phyloP scores from a whole-genome alignment of 2,888 invertebrate genomes.

The Odontocerum albicorne region DNA sequence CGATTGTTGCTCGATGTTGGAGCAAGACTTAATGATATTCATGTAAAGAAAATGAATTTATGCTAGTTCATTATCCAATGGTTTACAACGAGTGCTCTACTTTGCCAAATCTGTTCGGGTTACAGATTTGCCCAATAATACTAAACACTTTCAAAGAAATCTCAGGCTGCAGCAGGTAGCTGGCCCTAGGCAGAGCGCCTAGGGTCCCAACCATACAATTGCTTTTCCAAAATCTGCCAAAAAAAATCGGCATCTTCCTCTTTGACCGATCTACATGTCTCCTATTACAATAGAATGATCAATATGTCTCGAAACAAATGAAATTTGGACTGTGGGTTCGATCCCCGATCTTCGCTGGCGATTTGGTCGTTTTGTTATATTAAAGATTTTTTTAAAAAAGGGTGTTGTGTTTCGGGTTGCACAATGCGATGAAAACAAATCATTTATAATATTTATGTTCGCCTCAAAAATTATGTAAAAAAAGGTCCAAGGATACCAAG shows the following conservation, averaged over 20 bases:
- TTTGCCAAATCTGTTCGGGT: constrained; percentile 26
- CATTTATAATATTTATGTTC: constrained; percentile 19
- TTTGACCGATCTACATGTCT: constrained; percentile 35
- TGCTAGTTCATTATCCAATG: constrained; percentile 4
- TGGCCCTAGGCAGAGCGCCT: constrained; percentile 5
- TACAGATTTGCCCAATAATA: constrained; percentile 30
- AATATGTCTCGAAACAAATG: constrained; percentile 33
- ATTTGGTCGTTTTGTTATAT: constrained; percentile 14
- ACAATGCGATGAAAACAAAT: constrained; percentile 32
- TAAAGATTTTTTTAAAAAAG: constrained; percentile 16
- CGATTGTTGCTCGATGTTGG: too few species aligned
- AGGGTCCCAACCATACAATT: constrained; percentile 22
- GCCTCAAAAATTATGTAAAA: background rate
- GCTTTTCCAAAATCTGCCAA: constrained; percentile 16
- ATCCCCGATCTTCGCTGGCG: constrained; percentile 16
- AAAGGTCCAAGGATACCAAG: too few species aligned
- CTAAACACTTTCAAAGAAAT: constrained; percentile 29
- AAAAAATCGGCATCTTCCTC: constrained; percentile 35
- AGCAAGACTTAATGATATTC: too few species aligned
- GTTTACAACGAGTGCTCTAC: constrained; percentile 1
- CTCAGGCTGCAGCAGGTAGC: constrained; percentile 28
- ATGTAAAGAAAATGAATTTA: too few species aligned
- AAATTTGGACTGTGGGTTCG: constrained; percentile 22
- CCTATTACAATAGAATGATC: constrained; percentile 34
- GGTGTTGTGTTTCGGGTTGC: constrained; percentile 32